Evolutionary conservation across 1,140 invertebrate genomes (phyloP), one percentile per base, ranked within the genome.

Genomic region (Drosophila triauraria): DNA sequence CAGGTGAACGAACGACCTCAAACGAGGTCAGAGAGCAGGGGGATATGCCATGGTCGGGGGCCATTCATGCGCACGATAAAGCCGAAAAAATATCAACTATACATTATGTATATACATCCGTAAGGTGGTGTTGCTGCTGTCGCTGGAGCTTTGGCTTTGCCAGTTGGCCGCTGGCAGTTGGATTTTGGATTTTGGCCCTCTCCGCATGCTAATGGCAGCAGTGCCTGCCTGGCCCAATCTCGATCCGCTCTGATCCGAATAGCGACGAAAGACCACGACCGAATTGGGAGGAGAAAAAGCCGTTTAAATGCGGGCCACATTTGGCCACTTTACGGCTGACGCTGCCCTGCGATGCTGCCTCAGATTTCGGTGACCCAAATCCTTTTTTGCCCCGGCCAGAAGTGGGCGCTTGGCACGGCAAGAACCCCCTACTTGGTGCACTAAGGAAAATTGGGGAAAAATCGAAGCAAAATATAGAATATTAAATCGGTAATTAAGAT

Each of bases 1-100:
- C 86, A 90, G 84, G 90, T 88, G 84, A 91, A 91, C 80, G 90
- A 91, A 91, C 88, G 88, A 91, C 88, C 88, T 91, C 90, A 91
- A 91, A 91, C 79, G 88, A 91, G 88, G 88, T 90, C 84, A 91
- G 60, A n/a, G 30, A 64, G 65, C 38, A 32, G 40, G 51, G 61
- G 61, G 51, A 43, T 56, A 63, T 72, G 69, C 67, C 53, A 42
- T 30, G 61, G 57, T 7, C 32, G 60, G 42, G 58, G 63, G 59
- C 78, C 85, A 90, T 90, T 90, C 85, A 90, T 79, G 85, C 85
- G 79, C 85, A 82, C 80, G 81, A 87, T 87, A 87, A 86, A 87
- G 56, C 85, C 85, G 71, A 90, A 88, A 72, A 78, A 84, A 75
- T 75, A 78, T 86, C 65, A 76, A 81, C 82, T 74, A 74, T 59